These are phyloP conservation scores for Psettodes erumei DNA, from an alignment of 2,113 vertebrate species.

Conservation along the genomic window DNA sequence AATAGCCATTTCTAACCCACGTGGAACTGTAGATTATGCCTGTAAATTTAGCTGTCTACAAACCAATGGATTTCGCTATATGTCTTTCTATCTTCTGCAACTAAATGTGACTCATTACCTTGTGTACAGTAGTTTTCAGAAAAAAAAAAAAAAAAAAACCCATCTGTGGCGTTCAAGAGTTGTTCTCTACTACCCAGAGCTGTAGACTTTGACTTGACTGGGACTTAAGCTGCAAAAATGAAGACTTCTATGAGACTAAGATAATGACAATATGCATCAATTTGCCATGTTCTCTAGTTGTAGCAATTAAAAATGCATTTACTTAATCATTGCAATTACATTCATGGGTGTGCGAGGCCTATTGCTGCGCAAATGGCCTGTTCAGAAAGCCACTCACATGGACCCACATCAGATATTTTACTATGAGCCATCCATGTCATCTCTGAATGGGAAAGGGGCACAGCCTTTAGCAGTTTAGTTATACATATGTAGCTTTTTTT, in stretches of 20 bases:
- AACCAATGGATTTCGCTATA: slow-evolving; percentile 51
- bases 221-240: no score
- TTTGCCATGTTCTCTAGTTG: neutral
- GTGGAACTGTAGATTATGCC: slow-evolving; percentile 56
- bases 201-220: slow-evolving; percentile 18
- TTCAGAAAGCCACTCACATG: slow-evolving; percentile 10
- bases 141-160: neutral
- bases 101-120: slow-evolving; percentile 55
- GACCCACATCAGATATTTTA: neutral
- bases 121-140: slow-evolving; percentile 51
- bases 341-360: neutral
- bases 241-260: neutral
- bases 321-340: neutral
- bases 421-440: neutral
- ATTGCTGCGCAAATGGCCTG: slow-evolving; percentile 33
- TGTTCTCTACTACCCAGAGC: slow-evolving; percentile 26
- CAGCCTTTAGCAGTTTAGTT: neutral
- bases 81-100: slow-evolving; percentile 58
- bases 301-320: slow-evolving; percentile 2
- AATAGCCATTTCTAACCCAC: slow-evolving; percentile 29
- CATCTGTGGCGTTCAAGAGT: slow-evolving; percentile 33
- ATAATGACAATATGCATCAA: neutral
- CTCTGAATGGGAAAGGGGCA: neutral
- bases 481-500: neutral
- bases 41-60: slow-evolving; percentile 60